Conservation (phyloP, 1,140 invertebrate genomes). For the Steinernema khuongi region DNA sequence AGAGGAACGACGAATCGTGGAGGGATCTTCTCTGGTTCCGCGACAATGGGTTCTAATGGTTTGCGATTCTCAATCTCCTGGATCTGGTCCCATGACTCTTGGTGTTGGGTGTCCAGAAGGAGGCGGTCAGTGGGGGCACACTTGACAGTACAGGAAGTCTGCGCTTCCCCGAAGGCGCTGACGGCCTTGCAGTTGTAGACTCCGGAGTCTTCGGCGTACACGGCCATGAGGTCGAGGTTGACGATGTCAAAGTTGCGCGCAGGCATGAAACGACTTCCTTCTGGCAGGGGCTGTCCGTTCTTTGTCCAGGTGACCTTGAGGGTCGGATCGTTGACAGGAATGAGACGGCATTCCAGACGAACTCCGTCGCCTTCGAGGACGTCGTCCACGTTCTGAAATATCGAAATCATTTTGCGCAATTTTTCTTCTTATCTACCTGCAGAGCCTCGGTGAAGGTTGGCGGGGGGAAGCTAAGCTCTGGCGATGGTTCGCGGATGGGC, state of each 20-base stretch:
- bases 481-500: constrained; percentile 32
- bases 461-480: constrained; percentile 45
- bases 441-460: constrained; percentile 51
- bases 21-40: constrained; percentile 60
- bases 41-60: constrained; percentile 63
- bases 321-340: constrained; percentile 61
- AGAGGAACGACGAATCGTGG: constrained; percentile 70
- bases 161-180: constrained; percentile 81
- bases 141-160: constrained; percentile 81
- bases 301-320: constrained; percentile 78
- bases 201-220: constrained; percentile 92
- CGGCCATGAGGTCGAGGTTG: constrained; percentile 84
- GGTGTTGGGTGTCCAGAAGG: constrained; percentile 78
- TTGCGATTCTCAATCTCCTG: constrained; percentile 77
- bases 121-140: constrained; percentile 72
- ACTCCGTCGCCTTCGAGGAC: constrained; percentile 82
- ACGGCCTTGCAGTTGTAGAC: constrained; percentile 84
- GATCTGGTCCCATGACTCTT: constrained; percentile 78
- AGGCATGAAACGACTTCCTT: constrained; percentile 80
- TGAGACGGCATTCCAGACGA: constrained; percentile 75
- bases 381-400: constrained; percentile 45
- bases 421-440: constrained; percentile 15
- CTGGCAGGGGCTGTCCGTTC: constrained; percentile 68
- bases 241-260: constrained; percentile 97
- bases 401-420: constrained; percentile 26